phyloP scores from a whole-genome alignment of 2,888 invertebrate genomes.

The Adelphocoris suturalis region DNA sequence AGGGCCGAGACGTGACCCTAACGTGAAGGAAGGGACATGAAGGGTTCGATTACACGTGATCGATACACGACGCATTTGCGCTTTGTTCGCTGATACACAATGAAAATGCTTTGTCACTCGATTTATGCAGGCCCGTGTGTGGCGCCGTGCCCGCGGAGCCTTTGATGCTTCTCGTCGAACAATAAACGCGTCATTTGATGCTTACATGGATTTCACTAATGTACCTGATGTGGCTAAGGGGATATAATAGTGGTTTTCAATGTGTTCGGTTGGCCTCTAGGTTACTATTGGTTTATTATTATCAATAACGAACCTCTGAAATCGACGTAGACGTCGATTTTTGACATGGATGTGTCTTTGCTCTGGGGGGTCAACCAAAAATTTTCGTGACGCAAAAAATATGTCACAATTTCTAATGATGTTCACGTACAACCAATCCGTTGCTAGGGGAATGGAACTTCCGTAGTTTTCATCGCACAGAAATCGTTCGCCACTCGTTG shows the following conservation, averaged over 20 bases:
- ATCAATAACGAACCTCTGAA: no score
- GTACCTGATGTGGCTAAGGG: neutral
- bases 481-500: no score
- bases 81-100: conserved; percentile 30
- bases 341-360: no score
- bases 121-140: neutral
- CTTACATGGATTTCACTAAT: neutral
- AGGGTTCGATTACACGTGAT: conserved; percentile 36
- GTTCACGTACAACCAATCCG: no score
- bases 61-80: conserved; percentile 14
- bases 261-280: neutral
- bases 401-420: no score
- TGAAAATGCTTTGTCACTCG: conserved; percentile 30
- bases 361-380: no score
- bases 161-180: neutral
- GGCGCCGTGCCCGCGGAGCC: neutral
- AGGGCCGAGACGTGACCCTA: conserved; percentile 30
- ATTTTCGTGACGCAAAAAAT: no score
- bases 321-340: no score
- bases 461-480: no score
- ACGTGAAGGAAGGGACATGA: conserved; percentile 1
- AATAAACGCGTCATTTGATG: neutral
- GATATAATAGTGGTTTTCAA: neutral
- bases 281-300: no score
- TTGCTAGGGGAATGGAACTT: no score